Percentiles rank a stretch among this genome's conserved stretches.
Conservation (phyloP, 2,888 invertebrate genomes). For the Patella ulyssiponensis region DNA sequence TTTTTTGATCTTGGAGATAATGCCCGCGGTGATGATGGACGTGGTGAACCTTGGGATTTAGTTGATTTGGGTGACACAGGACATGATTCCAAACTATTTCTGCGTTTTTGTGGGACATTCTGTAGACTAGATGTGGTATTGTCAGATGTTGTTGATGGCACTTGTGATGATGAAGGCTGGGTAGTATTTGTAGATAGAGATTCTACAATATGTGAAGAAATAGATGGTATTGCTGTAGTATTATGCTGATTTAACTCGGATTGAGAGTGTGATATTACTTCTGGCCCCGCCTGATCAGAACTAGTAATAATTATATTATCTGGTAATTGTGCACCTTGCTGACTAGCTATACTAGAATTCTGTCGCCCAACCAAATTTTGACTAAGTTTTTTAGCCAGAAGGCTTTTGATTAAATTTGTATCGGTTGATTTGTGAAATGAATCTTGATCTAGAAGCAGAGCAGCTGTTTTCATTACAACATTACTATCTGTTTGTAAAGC, state of each 20-base stretch:
- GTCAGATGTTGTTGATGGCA: conserved; percentile 1
- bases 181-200: background rate
- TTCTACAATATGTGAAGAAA: background rate
- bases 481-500: conserved; percentile 42
- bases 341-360: conserved; percentile 21
- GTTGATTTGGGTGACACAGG: conserved; percentile 18
- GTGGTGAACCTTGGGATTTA: background rate
- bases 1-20: conserved; percentile 17
- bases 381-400: conserved; percentile 87
- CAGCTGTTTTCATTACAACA: conserved; percentile 14
- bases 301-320: background rate
- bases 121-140: background rate
- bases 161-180: background rate
- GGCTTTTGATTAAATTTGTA: conserved; percentile 90
- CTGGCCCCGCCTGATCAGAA: too few relatives aligned
- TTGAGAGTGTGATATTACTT: too few relatives aligned
- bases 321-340: conserved; percentile 13
- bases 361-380: conserved; percentile 37
- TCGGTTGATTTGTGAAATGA: conserved; percentile 38
- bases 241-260: too few relatives aligned
- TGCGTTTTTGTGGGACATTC: conserved; percentile 1
- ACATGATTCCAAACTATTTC: conserved; percentile 29
- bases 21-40: conserved; percentile 23
- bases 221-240: too few relatives aligned
- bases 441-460: conserved; percentile 9